Percentiles rank a stretch among this genome's conserved stretches.
These are phyloP conservation scores for Nymphalis urticae DNA, from an alignment of 2,888 invertebrate species.

Conservation along the genomic window DNA sequence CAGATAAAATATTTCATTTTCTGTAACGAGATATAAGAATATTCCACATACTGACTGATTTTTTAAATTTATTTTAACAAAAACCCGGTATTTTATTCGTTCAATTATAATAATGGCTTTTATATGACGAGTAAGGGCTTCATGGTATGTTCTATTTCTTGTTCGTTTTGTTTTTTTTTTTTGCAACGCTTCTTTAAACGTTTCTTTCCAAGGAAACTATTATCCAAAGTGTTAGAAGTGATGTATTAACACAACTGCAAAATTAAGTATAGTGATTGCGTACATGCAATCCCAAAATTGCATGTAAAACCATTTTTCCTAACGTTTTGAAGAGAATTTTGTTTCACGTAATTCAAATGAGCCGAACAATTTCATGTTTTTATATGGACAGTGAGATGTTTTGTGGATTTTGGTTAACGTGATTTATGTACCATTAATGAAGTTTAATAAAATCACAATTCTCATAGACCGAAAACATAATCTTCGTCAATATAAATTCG, in stretches of 20 bases:
- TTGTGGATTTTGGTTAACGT: too few species aligned
- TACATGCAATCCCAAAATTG: conserved; percentile 18
- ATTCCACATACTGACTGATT: too few species aligned
- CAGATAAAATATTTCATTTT: too few species aligned
- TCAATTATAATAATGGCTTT: too few species aligned
- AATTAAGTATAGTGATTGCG: conserved; percentile 2
- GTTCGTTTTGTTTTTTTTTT: background rate
- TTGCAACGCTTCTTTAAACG: background rate
- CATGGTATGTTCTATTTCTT: background rate
- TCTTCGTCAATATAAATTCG: conserved; percentile 7
- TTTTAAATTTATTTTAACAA: too few species aligned
- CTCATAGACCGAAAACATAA: background rate
- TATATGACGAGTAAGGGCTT: background rate
- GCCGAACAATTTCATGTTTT: background rate
- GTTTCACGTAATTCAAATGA: background rate
- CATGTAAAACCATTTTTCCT: conserved; percentile 7
- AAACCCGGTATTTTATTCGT: too few species aligned
- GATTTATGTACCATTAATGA: too few species aligned
- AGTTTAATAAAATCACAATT: too few species aligned
- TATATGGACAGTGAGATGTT: too few species aligned
- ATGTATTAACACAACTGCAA: conserved; percentile 9
- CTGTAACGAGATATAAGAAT: too few species aligned
- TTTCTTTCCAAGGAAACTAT: conserved; percentile 17
- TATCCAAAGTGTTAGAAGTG: conserved; percentile 14
- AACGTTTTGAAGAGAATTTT: conserved; percentile 4